Base-by-base conservation (phyloP, 2,797 vertebrate species). In the Merluccius polli region DNA sequence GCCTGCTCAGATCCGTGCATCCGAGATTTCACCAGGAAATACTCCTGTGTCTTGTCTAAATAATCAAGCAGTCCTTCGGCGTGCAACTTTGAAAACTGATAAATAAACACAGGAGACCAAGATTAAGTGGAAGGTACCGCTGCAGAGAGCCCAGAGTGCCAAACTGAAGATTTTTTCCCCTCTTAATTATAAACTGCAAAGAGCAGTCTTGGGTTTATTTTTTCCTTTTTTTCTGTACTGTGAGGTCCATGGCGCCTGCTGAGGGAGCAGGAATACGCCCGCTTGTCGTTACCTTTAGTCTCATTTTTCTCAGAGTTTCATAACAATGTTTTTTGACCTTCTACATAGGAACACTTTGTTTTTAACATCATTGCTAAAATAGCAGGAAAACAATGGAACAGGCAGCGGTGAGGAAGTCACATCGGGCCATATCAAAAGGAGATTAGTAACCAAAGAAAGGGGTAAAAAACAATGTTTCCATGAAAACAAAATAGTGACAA, bases 321-420 rank as follows among this genome's bases (percentile, higher is more conserved):
- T 89, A 91, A 92, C 91, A 90, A 76, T 92, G 92, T 92, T 93
- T 91, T 93, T 92, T 92, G 93, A 93, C 94, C 94, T 94, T 94
- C 92, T 90, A 80, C 89, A 91, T 92, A 85, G 92, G 93, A 94
- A 94, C 92, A 91, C 83, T 86, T 87, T 91, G 92, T 94, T 94
- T 48, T 93, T 85, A 91, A 87, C 90, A 87, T 91, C 87, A 93
- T 93, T 93, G 87, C 85, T 80, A 83, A 93, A 91, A 92, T 91
- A 83, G 78, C 78, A 81, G 81, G 89, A 84, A 92, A 93, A 94
- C 92, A 94, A 93, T 93, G 85, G 91, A 83, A 81, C 78, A 27
- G 80, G 76, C 85, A 76, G 72, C 75, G 83, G 86, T 88, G 44
- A 91, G 93, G 93, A 94, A 94, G 91, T 93, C 89, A 92, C 90